Evolutionary conservation across 2,113 vertebrate species (phyloP).

Genomic region (Prolemur simus): DNA sequence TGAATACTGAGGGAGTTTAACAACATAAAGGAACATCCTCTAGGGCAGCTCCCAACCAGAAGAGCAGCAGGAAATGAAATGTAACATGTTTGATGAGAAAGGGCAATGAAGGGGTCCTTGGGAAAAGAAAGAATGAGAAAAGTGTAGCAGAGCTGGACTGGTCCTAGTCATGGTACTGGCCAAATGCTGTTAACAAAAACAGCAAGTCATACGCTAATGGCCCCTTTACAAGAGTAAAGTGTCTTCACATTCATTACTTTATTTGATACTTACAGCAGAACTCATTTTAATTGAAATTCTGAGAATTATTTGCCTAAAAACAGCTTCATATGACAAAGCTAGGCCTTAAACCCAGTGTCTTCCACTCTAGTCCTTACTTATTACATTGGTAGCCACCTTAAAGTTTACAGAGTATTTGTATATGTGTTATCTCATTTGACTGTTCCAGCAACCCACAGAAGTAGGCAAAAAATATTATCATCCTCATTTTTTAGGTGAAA

Average conservation of each 20-base stretch:
- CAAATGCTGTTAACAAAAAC: background rate
- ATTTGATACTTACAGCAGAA: slow-evolving; percentile 37
- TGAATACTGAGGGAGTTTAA: slow-evolving; percentile 17
- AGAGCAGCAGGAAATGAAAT: slow-evolving; percentile 20
- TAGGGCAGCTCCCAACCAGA: background rate
- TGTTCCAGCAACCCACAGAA: slow-evolving; percentile 41
- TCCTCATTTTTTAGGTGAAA: slow-evolving; percentile 15
- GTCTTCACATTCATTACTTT: background rate
- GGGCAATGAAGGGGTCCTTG: background rate
- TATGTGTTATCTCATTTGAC: background rate
- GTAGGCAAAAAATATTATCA: background rate
- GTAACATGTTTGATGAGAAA: background rate
- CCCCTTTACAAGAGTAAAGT: background rate
- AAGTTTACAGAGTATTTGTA: background rate
- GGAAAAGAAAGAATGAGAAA: background rate
- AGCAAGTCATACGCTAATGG: background rate
- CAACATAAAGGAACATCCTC: background rate
- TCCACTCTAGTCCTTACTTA: background rate
- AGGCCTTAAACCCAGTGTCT: background rate
- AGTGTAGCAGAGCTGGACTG: background rate
- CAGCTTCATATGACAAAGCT: background rate
- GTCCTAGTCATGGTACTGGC: background rate
- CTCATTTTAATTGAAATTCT: slow-evolving; percentile 35
- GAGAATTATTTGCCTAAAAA: slow-evolving; percentile 29
- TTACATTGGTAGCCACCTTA: background rate